Evolutionary conservation across 2,797 vertebrate genomes (phyloP), one percentile per base, ranked within the genome.

Genomic region (Rhinogobio ventralis): DNA sequence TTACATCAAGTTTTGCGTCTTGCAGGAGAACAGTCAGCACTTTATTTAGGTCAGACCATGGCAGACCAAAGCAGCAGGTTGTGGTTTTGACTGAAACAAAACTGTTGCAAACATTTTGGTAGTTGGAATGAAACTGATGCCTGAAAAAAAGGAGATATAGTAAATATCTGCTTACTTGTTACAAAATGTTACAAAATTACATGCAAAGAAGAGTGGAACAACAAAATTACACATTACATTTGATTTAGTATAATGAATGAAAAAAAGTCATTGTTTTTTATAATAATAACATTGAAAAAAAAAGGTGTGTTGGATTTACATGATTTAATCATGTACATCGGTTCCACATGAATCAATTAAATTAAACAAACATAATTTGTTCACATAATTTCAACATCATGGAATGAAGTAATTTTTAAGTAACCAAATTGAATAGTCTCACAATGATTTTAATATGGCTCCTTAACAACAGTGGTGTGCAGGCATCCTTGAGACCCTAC

Each of bases 21-120:
- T 39, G 28, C 30, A 17, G 36, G 33, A 84, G 49, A 79, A 64
- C 23, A 60, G 46, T 84, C 71, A 79, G 66, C 74, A 68, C 9
- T 85, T 51, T 55, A 51, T 66, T 66, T 30, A 55, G 30, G 82
- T 79, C 82, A 83, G 42, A 83, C 60, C 33, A 77, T 42, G 33
- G 53, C 28, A 42, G 33, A 72, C 66, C 30, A 64, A 46, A 60
- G 25, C 15, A 81, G 20, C 42, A 42, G 39, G 2, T 25, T 76
- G 72, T 76, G 82, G 72, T 23, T 83, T 36, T 69, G 51, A 57
- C 5, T 81, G 10, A 55, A 42, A 76, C 60, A 53, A 42, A 77
- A 45, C 8, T 49, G 36, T 11, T 62, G 30, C 4, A 2, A 62
- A 42, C 75, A 62, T 45, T 62, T 62, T 62, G 15, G 36, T 42